Conservation (phyloP, 2,113 vertebrate genomes). For the Trichomycterus rosablanca region DNA sequence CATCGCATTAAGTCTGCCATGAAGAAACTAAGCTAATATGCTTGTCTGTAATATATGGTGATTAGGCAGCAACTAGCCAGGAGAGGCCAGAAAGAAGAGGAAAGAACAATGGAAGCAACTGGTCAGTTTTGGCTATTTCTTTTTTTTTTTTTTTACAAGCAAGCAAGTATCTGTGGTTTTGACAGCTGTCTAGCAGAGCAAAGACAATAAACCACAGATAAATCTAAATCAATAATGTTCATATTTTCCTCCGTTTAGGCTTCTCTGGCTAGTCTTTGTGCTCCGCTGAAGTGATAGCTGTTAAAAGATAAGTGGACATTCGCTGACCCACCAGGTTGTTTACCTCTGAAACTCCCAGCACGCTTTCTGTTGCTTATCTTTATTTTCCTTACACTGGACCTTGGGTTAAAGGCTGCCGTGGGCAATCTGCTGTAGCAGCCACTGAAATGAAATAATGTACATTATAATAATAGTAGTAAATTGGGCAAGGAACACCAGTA, state of each 20-base stretch:
- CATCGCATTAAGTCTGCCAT: too few relatives aligned
- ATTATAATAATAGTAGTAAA: background rate
- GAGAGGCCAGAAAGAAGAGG: too few relatives aligned
- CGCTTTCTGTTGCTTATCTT: slow-evolving; percentile 9
- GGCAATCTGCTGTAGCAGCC: slow-evolving; percentile 5
- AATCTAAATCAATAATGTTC: slow-evolving; percentile 31
- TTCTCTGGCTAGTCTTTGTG: background rate
- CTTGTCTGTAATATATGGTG: too few relatives aligned
- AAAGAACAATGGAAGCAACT: too few relatives aligned
- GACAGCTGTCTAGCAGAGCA: slow-evolving; percentile 10
- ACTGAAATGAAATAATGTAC: background rate
- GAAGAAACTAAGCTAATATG: too few relatives aligned
- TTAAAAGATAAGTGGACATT: slow-evolving; percentile 24
- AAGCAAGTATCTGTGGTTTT: background rate
- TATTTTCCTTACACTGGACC: slow-evolving; percentile 25
- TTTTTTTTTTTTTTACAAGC: background rate
- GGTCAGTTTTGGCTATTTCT: background rate
- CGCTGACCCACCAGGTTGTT: slow-evolving; percentile 10
- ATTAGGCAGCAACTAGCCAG: too few relatives aligned
- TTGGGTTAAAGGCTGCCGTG: slow-evolving; percentile 1
- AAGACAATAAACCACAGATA: background rate
- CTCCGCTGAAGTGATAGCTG: slow-evolving; percentile 19
- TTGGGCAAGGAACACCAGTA: too few relatives aligned
- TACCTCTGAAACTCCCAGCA: slow-evolving; percentile 25
- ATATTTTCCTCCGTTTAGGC: slow-evolving; percentile 23